phyloP scores from a whole-genome alignment of 1,140 invertebrate genomes.

The Nylanderia fulva region DNA sequence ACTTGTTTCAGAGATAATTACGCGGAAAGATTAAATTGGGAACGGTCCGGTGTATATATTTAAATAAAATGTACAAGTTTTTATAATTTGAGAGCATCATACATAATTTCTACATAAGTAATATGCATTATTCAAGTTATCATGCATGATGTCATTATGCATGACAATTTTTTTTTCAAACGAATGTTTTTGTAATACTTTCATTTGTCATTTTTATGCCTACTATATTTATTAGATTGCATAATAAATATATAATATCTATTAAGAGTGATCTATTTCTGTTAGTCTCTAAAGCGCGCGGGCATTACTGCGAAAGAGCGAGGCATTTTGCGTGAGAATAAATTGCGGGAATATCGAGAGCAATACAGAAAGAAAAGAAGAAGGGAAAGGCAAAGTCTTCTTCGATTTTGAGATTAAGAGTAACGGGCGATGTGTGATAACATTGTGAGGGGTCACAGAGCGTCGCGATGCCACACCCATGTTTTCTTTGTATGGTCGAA shows the following conservation, averaged over 20 bases:
- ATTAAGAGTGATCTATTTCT: slow-evolving; percentile 68
- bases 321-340: slow-evolving; percentile 74
- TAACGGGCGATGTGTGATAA: slow-evolving; percentile 57
- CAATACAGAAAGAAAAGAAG: slow-evolving; percentile 55
- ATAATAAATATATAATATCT: slow-evolving; percentile 82
- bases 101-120: slow-evolving; percentile 64
- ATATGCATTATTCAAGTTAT: slow-evolving; percentile 63
- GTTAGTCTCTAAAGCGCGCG: slow-evolving; percentile 79
- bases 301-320: slow-evolving; percentile 74
- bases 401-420: slow-evolving; percentile 68
- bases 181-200: slow-evolving; percentile 80
- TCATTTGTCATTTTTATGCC: slow-evolving; percentile 76
- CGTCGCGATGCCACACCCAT: slow-evolving; percentile 96
- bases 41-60: slow-evolving; percentile 52
- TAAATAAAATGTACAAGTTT: slow-evolving; percentile 78
- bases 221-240: slow-evolving; percentile 71
- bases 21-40: slow-evolving; percentile 17
- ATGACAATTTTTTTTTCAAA: slow-evolving; percentile 66
- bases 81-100: slow-evolving; percentile 58
- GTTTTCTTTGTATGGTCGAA: slow-evolving; percentile 96
- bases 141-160: slow-evolving; percentile 69
- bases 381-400: slow-evolving; percentile 14
- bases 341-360: slow-evolving; percentile 53
- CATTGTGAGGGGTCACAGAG: slow-evolving; percentile 87
- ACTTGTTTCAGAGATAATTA: slow-evolving; percentile 11